Evolutionary conservation across 2,888 invertebrate genomes (phyloP), one percentile per base, ranked within the genome.

Genomic region (Sycophila texana): DNA sequence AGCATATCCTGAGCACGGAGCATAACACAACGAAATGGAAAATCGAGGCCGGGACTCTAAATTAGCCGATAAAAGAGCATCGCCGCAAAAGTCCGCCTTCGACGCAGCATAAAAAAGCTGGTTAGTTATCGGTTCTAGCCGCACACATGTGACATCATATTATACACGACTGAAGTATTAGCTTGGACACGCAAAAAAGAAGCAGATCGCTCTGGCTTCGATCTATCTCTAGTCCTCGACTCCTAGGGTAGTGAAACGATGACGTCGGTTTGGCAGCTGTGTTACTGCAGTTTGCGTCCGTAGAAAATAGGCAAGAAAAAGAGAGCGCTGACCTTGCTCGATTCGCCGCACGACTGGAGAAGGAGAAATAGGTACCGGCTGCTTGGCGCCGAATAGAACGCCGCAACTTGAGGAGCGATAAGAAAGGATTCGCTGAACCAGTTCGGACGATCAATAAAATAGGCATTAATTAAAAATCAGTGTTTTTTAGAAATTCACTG

Each of bases 131-230:
- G 60, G 60, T 58, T n/a, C 63, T 12, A 30, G 63, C n/a, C 30
- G 26, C 47, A 18, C 70, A 72, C 79, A 76, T 72, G 75, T 87
- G 86, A 87, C 88, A 85, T 84, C n/a, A n/a, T n/a, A 80, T 73
- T 65, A 51, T 72, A 67, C 55, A 84, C 83, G 86, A 85, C 85
- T 86, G 86, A 87, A 85, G 83, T 86, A 88, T 88, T 88, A 86
- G 84, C 80, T 81, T 60, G 76, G 76, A 74, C 81, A 66, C 75
- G 79, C 82, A 85, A 84, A 85, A 83, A 82, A 84, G 30, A 53
- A 55, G 18, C 49, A 61, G 18, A 20, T 16, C 39, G 1, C 4
- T 47, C 16, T 16, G 30, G 61, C n/a, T 14, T 66, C 73, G 81
- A 83, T 82, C 86, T 86, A 85, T 86, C 85, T 83, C 87, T 86